phyloP scores from a whole-genome alignment of 2,113 vertebrate species.

The Pionites leucogaster region DNA sequence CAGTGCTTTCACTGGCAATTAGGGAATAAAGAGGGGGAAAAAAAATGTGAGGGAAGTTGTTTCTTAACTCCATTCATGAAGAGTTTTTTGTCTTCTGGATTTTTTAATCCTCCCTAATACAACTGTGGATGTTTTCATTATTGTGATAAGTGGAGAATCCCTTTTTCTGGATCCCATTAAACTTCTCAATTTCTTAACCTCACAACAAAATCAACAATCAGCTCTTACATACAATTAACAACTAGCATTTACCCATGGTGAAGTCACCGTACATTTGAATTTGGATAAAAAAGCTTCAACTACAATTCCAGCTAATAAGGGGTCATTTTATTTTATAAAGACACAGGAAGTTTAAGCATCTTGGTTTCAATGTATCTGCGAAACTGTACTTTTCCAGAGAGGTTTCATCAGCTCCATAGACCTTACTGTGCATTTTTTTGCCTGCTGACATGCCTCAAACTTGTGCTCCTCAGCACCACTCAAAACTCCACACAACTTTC shows the following conservation, averaged over 20 bases:
- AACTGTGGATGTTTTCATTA: not conserved
- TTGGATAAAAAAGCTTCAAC: not conserved
- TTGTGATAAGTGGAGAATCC: not conserved
- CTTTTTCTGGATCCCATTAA: not conserved
- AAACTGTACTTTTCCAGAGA: not conserved
- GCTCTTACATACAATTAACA: not conserved
- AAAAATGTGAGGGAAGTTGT: not conserved
- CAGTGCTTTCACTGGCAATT: not conserved
- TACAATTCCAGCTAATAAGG: not conserved
- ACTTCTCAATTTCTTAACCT: not conserved
- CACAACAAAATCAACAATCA: not conserved
- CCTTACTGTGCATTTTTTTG: not conserved
- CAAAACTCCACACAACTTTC: not conserved
- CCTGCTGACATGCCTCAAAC: not conserved
- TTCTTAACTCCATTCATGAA: not conserved
- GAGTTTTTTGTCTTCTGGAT: not conserved
- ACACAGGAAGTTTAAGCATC: not conserved
- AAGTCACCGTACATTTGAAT: not conserved
- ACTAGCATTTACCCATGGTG: not conserved
- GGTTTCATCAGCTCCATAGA: not conserved
- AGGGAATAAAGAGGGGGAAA: not conserved
- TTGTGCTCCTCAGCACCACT: not conserved
- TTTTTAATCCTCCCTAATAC: not conserved
- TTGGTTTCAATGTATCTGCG: not conserved
- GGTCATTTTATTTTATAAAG: not conserved